These are phyloP conservation scores for Lasioglossum calceatum DNA, from an alignment of 2,888 invertebrate genomes.

Conservation along the genomic window DNA sequence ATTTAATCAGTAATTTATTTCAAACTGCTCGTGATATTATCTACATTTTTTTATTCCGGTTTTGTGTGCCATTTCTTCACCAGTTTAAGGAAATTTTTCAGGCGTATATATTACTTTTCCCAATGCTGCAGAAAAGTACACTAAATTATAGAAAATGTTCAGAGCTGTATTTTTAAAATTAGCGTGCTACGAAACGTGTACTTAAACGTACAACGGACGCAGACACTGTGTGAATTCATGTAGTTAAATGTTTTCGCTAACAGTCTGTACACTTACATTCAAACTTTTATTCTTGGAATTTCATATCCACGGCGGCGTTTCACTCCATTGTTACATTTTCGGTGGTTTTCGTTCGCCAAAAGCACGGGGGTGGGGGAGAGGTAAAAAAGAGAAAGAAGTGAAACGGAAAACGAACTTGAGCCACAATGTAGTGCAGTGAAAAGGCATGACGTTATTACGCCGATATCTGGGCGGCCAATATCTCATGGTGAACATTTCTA, in stretches of 20 bases:
- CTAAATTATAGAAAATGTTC: background rate
- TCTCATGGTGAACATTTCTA: slow-evolving; percentile 12
- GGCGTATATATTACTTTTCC: too few relatives aligned
- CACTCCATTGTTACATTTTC: background rate
- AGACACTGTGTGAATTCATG: background rate
- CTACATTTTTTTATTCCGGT: background rate
- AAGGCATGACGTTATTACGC: slow-evolving; percentile 15
- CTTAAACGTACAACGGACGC: background rate
- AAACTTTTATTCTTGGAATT: background rate
- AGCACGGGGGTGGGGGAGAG: background rate
- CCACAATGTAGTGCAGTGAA: slow-evolving; percentile 6
- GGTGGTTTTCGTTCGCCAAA: background rate
- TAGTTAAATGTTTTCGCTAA: background rate
- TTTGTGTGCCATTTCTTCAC: background rate
- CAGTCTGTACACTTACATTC: background rate
- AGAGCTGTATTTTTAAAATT: background rate
- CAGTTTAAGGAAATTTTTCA: too few relatives aligned
- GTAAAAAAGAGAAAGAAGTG: background rate
- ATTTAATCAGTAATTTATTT: background rate
- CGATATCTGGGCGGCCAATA: slow-evolving; percentile 7
- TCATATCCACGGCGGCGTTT: background rate
- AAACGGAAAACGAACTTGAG: background rate
- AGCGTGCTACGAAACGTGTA: background rate
- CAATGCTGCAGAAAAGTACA: background rate
- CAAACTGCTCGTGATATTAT: background rate